Percentiles rank a stretch among this genome's conserved stretches.
phyloP scores from a whole-genome alignment of 1,140 invertebrate species.

The Conus ventricosus region DNA sequence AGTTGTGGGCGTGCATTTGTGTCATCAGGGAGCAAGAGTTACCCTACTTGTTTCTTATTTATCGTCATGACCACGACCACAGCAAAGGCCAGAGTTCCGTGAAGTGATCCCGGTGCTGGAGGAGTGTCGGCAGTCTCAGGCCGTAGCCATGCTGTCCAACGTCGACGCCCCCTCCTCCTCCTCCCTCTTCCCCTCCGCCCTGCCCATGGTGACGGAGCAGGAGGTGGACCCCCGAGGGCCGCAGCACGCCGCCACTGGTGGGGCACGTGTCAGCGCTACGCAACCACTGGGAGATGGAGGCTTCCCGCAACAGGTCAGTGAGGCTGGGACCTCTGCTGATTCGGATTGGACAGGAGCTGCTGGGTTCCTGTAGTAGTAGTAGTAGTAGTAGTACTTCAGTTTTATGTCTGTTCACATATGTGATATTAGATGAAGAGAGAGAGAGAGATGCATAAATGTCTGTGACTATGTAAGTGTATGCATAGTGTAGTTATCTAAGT shows the following conservation, averaged over 20 bases:
- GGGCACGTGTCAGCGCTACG: conserved; percentile 72
- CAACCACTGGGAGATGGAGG: conserved; percentile 72
- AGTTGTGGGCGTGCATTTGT: no score
- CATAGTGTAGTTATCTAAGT: no score
- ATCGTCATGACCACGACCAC: not conserved
- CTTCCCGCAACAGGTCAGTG: conserved; percentile 62
- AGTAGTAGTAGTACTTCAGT: no score
- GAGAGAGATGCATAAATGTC: no score
- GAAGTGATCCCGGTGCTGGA: conserved; percentile 73
- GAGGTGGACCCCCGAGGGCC: conserved; percentile 59
- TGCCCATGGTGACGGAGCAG: conserved; percentile 60
- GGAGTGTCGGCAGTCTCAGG: conserved; percentile 66
- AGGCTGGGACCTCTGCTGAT: no score
- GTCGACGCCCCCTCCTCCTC: conserved; percentile 52
- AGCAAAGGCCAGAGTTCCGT: conserved; percentile 73
- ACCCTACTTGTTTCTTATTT: no score
- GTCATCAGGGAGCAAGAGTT: no score
- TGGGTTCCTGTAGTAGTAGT: no score
- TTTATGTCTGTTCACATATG: no score
- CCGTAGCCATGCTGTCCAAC: conserved; percentile 65
- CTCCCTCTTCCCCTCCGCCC: conserved; percentile 51
- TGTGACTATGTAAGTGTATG: no score
- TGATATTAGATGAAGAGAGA: no score
- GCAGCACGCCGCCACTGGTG: conserved; percentile 61
- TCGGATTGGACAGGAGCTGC: no score